phyloP scores from a whole-genome alignment of 2,888 invertebrate genomes.

The Sturmia bella region DNA sequence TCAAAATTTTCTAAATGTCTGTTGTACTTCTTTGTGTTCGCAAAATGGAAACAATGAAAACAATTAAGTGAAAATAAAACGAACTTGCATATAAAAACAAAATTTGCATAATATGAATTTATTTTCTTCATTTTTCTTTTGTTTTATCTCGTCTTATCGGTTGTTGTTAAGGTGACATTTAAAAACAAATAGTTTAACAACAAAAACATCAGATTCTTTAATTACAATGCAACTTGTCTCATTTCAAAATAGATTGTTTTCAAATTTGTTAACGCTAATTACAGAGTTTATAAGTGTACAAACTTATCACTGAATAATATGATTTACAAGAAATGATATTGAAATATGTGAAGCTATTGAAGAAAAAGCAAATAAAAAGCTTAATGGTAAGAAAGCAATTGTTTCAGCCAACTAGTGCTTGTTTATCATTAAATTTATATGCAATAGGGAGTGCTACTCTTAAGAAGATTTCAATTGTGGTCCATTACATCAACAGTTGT shows the following conservation, averaged over 20 bases:
- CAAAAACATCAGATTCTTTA: constrained; percentile 17
- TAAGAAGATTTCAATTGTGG: no score
- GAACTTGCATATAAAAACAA: constrained; percentile 44
- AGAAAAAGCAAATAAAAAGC: no score
- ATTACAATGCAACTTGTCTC: constrained; percentile 4
- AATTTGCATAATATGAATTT: background rate
- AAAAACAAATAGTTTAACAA: constrained; percentile 27
- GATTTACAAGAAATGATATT: no score
- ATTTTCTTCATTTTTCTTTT: background rate
- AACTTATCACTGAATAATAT: no score
- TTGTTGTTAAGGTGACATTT: constrained; percentile 61
- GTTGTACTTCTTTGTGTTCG: constrained; percentile 32
- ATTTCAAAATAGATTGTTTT: background rate
- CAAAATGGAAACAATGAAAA: constrained; percentile 17
- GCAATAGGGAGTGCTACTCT: no score
- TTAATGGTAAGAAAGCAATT: no score
- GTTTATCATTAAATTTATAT: no score
- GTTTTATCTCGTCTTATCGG: constrained; percentile 7
- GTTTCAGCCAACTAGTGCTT: no score
- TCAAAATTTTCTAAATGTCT: constrained; percentile 30
- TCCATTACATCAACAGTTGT: no score
- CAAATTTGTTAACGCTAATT: background rate
- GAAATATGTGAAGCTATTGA: no score
- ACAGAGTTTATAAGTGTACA: background rate
- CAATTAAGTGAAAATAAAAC: background rate